Percentiles rank a stretch among this genome's conserved stretches.
Conservation (phyloP, 2,797 vertebrate genomes). For the Sebastes aleutianus region DNA sequence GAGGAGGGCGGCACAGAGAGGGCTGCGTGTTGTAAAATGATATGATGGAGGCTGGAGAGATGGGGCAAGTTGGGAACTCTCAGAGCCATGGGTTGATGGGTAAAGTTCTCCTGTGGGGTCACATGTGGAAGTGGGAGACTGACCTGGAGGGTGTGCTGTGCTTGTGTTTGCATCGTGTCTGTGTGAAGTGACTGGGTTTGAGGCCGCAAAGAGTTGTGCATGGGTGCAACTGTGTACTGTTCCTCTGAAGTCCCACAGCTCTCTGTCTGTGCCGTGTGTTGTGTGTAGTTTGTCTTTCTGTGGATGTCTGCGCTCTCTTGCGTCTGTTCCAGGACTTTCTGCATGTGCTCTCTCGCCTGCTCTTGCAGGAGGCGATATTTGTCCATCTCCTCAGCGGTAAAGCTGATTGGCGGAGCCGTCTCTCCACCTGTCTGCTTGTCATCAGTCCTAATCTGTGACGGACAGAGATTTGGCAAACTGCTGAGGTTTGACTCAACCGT, state of each 20-base stretch:
- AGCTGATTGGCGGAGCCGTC: constrained; percentile 88
- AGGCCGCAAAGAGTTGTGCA: constrained; percentile 59
- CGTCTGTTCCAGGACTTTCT: constrained; percentile 89
- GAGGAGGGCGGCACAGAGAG: constrained; percentile 76
- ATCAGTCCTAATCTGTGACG: constrained; percentile 48
- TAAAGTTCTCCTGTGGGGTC: constrained; percentile 56
- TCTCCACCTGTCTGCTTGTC: constrained; percentile 74
- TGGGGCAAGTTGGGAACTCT: constrained; percentile 73
- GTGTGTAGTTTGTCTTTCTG: constrained; percentile 46
- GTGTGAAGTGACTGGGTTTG: constrained; percentile 41
- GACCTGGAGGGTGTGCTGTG: constrained; percentile 46
- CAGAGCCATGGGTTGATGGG: constrained; percentile 64
- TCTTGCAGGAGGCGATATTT: constrained; percentile 95
- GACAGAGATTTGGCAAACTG: constrained; percentile 53
- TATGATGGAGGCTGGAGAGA: constrained; percentile 71
- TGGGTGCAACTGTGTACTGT: constrained; percentile 30
- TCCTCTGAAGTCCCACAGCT: constrained; percentile 35
- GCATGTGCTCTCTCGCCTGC: constrained; percentile 96
- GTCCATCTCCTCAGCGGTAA: constrained; percentile 94
- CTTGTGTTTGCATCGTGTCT: constrained; percentile 57
- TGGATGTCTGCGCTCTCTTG: constrained; percentile 74
- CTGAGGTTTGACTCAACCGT: constrained; percentile 68
- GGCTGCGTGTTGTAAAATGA: constrained; percentile 86
- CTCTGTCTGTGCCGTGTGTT: constrained; percentile 24
- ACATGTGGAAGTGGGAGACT: constrained; percentile 50